phyloP scores from a whole-genome alignment of 2,888 invertebrate genomes.

The Cephus rjabovi region DNA sequence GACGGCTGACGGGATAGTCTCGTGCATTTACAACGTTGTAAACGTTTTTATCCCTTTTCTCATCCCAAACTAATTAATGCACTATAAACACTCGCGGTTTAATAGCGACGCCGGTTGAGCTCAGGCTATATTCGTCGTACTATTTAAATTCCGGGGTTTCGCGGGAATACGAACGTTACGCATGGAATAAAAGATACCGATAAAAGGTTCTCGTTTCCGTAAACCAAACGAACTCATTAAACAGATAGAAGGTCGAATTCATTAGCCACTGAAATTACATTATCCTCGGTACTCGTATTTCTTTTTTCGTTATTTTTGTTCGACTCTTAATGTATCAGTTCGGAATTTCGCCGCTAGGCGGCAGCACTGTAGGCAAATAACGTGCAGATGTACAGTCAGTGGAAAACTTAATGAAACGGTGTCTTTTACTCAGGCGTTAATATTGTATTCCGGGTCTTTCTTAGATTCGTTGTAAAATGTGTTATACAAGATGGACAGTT shows the following conservation, averaged over 20 bases:
- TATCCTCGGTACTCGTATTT: not conserved
- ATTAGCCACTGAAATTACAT: not conserved
- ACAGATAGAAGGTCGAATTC: not conserved
- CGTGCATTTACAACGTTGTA: constrained; percentile 50
- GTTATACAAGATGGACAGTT: not conserved
- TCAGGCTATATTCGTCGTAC: constrained; percentile 4
- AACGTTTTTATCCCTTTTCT: constrained; percentile 43
- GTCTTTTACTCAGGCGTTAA: not conserved
- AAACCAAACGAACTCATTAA: too few species aligned
- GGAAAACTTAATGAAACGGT: not conserved
- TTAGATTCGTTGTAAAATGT: not conserved
- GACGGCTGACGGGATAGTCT: constrained; percentile 10
- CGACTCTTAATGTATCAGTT: not conserved
- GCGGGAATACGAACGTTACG: not conserved
- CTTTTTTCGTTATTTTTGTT: not conserved
- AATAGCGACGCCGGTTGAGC: constrained; percentile 23
- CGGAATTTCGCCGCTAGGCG: not conserved
- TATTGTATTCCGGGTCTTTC: not conserved
- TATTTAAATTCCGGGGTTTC: constrained; percentile 5
- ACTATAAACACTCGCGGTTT: constrained; percentile 39
- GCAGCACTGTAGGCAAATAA: not conserved
- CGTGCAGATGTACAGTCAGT: not conserved
- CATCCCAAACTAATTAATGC: constrained; percentile 45
- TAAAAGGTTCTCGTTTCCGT: too few species aligned
- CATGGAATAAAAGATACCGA: not conserved